A percentile compares a stretch with the other conserved stretches of the same genome.
phyloP scores from a whole-genome alignment of 2,797 vertebrate species.

The Astyanax mexicanus region DNA sequence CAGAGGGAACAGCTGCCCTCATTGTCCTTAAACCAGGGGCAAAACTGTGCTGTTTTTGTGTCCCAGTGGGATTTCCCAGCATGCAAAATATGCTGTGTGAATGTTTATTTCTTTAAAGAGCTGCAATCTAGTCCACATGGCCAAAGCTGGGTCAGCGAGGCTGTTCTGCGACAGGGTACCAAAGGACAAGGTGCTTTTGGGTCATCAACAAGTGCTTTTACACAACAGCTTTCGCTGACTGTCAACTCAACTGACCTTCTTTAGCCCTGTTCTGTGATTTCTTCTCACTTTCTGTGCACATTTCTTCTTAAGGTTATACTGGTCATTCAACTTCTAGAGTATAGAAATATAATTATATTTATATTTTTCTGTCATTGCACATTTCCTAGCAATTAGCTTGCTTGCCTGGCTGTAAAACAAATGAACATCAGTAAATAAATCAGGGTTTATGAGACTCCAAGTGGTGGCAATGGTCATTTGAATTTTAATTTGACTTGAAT shows the following conservation, averaged over 20 bases:
- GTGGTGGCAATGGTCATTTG: too few relatives aligned
- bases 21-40: slow-evolving; percentile 42
- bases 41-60: slow-evolving; percentile 33
- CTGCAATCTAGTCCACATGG: slow-evolving; percentile 44
- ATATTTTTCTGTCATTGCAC: too few relatives aligned
- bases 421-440: too few relatives aligned
- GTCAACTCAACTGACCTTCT: background rate
- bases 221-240: background rate
- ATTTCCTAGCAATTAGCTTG: too few relatives aligned
- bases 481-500: too few relatives aligned
- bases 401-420: too few relatives aligned
- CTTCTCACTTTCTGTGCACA: too few relatives aligned
- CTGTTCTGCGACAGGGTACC: slow-evolving; percentile 44
- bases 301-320: too few relatives aligned
- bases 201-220: slow-evolving; percentile 29
- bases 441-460: too few relatives aligned
- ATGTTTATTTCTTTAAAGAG: slow-evolving; percentile 51
- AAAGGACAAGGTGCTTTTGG: slow-evolving; percentile 48
- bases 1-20: slow-evolving; percentile 27
- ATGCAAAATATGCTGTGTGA: slow-evolving; percentile 26
- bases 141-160: slow-evolving; percentile 37
- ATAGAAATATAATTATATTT: too few relatives aligned
- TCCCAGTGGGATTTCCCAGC: slow-evolving; percentile 23
- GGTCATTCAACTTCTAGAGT: too few relatives aligned
- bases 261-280: too few relatives aligned